Evolutionary conservation across 2,888 invertebrate genomes (phyloP), one percentile per base, ranked within the genome.

Genomic region (Acleris emargana): DNA sequence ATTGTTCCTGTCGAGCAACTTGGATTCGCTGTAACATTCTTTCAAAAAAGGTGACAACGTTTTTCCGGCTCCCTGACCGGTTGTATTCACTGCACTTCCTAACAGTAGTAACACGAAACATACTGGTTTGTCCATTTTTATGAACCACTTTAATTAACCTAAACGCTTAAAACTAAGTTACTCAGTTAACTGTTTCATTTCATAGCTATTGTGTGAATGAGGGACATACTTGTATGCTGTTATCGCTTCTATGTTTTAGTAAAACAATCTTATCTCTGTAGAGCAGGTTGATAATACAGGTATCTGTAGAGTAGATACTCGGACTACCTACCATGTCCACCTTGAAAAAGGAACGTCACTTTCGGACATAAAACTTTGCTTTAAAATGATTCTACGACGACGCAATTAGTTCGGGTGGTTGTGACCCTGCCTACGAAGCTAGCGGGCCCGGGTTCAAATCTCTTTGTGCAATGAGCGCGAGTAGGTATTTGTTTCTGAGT

Each of bases 1-100:
- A 68, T 93, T 93, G 66, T 94, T 93, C 62, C 93, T 91, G 53
- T 93, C 88, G 72, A 93, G 83, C 42, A 94, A 87, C 32, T 87
- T 88, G 7, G 91, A 88, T 57, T 93, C 93, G 68, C 94, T 93
- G 76, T 95, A 96, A 77, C 96, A 96, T 71, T 94, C 94, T 57
- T 89, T 70, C 22, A 72, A 54, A 60, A 61, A 68, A 1, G 67
- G 51, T 6, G 71, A 64, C 16, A 72, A 47, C 11, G 71, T 68
- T 49, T 64, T 70, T 1, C 68, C 69, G 28, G 64, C 62, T n/a
- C 45, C 64, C 59, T 70, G 67, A n/a, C 59, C 63, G 17, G n/a
- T 58, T 16, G 22, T 58, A 28, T 43, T 53, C 53, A 68, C 54
- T 17, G 43, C 64, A 68, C 64, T 42, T 20, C 58, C 42, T 28